Conservation (phyloP, 2,888 invertebrate genomes). For the Leptodirus hochenwartii region DNA sequence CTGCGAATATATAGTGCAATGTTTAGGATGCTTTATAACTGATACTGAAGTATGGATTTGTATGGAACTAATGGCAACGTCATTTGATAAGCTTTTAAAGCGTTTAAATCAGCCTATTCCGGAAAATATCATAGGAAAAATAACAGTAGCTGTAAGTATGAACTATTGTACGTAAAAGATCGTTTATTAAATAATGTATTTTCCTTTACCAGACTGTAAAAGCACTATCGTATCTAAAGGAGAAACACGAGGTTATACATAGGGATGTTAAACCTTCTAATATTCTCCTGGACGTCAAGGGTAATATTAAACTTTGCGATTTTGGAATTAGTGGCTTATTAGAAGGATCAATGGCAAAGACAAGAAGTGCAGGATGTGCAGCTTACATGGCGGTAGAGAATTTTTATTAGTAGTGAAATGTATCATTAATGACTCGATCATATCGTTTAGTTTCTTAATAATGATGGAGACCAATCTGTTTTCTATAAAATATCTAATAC, state of each 20-base stretch:
- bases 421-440: background rate
- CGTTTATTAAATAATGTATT: slow-evolving; percentile 1
- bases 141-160: slow-evolving; percentile 76
- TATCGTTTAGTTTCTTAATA: too few species aligned
- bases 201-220: slow-evolving; percentile 59
- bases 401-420: slow-evolving; percentile 2
- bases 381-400: slow-evolving; percentile 91
- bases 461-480: too few species aligned
- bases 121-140: slow-evolving; percentile 90
- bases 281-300: slow-evolving; percentile 86
- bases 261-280: slow-evolving; percentile 98
- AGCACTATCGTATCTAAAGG: slow-evolving; percentile 94
- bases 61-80: slow-evolving; percentile 99
- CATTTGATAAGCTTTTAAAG: slow-evolving; percentile 92
- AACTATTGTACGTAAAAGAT: background rate
- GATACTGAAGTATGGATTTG: slow-evolving; percentile 99
- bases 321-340: slow-evolving; percentile 97
- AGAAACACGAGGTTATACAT: slow-evolving; percentile 92
- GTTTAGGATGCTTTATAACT: slow-evolving; percentile 94
- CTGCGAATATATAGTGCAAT: slow-evolving; percentile 93
- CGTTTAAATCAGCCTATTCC: slow-evolving; percentile 77
- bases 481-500: too few species aligned
- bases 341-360: slow-evolving; percentile 96
- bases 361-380: slow-evolving; percentile 93
- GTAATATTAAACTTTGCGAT: slow-evolving; percentile 95